These are phyloP conservation scores for Chrosomus eos DNA, from an alignment of 2,797 vertebrate genomes.

Conservation along the genomic window DNA sequence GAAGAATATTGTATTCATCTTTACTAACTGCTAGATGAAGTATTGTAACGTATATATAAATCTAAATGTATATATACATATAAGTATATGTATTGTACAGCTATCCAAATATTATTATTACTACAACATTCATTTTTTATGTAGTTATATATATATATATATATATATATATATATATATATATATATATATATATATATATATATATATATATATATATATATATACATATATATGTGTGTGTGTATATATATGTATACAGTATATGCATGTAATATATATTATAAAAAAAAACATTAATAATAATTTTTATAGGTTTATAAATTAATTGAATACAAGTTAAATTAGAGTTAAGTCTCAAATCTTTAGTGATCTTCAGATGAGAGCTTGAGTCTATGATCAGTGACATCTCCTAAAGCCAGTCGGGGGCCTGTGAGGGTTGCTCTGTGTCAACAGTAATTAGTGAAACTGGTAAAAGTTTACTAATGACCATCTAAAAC, in stretches of 20 bases:
- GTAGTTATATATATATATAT: no score
- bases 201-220: no score
- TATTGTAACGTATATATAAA: no score
- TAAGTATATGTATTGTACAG: background rate
- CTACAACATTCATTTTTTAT: background rate
- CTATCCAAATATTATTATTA: background rate
- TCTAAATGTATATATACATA: no score
- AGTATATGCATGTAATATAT: background rate
- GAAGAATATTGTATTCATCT: background rate
- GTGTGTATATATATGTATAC: background rate
- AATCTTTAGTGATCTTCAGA: background rate
- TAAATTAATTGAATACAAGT: background rate
- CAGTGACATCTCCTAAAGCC: background rate
- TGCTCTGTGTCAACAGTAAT: slow-evolving; percentile 43
- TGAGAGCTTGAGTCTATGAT: background rate
- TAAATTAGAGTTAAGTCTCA: background rate
- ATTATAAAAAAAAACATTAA: background rate
- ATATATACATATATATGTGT: no score
- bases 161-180: no score
- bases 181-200: no score
- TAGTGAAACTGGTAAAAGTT: slow-evolving; percentile 43
- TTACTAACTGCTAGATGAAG: background rate
- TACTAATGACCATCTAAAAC: slow-evolving; percentile 27
- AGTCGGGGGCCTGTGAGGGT: background rate
- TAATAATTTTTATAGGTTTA: background rate